Conservation (phyloP, 2,888 invertebrate species). For the Leistus spinibarbis region DNA sequence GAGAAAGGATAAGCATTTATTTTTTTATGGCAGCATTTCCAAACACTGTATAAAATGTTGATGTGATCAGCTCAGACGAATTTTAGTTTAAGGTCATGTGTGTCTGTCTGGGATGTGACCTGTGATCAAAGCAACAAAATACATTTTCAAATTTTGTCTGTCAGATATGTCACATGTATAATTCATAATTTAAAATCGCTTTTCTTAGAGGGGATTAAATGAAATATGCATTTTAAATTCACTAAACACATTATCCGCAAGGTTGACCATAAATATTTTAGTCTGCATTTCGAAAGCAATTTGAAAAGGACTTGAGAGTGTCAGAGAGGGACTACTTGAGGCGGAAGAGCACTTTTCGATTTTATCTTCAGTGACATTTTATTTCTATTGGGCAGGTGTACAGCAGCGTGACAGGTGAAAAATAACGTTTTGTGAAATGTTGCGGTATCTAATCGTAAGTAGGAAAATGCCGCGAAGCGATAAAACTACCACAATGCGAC, state of each 20-base stretch:
- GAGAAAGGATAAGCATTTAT: no score
- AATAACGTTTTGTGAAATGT: slow-evolving; percentile 2
- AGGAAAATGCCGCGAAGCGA: slow-evolving; percentile 10
- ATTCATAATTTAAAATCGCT: no score
- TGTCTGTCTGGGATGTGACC: no score
- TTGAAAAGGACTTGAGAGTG: background rate
- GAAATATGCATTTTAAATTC: no score
- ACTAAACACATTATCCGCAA: background rate
- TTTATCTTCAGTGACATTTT: slow-evolving; percentile 14
- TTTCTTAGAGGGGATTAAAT: no score
- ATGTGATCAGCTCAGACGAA: no score
- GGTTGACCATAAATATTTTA: background rate
- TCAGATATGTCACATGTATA: no score
- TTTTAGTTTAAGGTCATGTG: no score
- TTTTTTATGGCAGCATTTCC: no score
- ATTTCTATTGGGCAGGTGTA: slow-evolving; percentile 8
- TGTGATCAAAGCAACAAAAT: no score
- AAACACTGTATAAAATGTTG: no score
- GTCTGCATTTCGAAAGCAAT: background rate
- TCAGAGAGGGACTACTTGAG: background rate
- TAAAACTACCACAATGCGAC: slow-evolving; percentile 4
- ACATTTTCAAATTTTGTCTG: no score
- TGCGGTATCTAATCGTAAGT: background rate
- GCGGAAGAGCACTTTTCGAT: background rate
- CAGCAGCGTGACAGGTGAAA: slow-evolving; percentile 30